phyloP scores from a whole-genome alignment of 2,888 invertebrate species.

The Mimumesa dahlbomi region DNA sequence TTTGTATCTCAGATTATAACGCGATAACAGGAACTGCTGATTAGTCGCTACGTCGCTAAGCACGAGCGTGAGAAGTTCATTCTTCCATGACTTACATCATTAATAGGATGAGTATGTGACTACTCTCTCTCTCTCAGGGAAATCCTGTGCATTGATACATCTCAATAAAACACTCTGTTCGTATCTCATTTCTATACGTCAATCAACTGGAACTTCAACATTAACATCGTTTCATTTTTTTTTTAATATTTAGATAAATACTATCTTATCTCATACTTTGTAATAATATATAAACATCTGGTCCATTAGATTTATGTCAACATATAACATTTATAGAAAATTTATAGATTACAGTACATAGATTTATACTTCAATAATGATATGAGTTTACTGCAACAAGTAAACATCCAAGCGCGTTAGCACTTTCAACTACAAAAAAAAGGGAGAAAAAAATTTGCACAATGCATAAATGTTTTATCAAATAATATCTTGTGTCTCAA shows the following conservation, averaged over 20 bases:
- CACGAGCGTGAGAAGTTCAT: conserved; percentile 38
- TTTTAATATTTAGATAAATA: conserved; percentile 73
- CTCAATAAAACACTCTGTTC: conserved; percentile 48
- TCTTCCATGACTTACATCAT: conserved; percentile 12
- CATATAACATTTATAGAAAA: conserved; percentile 80
- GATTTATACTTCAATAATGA: conserved; percentile 72
- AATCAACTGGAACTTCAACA: conserved; percentile 67
- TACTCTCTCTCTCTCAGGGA: conserved; percentile 48
- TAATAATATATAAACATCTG: conserved; percentile 79
- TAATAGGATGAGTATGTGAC: conserved; percentile 31
- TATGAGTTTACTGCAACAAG: conserved; percentile 73
- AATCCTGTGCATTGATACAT: conserved; percentile 57
- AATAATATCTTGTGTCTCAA: conserved; percentile 27
- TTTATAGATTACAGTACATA: conserved; percentile 75
- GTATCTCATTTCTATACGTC: conserved; percentile 50
- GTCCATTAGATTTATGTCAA: conserved; percentile 79
- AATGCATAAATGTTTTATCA: conserved; percentile 25
- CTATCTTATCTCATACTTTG: conserved; percentile 72
- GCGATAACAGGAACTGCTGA: conserved; percentile 44
- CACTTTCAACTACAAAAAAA: conserved; percentile 57
- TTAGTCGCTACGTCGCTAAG: conserved; percentile 21
- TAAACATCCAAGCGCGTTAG: conserved; percentile 68
- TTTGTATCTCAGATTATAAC: conserved; percentile 14
- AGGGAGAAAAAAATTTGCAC: too few relatives aligned
- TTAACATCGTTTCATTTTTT: conserved; percentile 70